These are phyloP conservation scores for Harpagoxenus sublaevis DNA, from an alignment of 2,888 invertebrate species.

Conservation along the genomic window DNA sequence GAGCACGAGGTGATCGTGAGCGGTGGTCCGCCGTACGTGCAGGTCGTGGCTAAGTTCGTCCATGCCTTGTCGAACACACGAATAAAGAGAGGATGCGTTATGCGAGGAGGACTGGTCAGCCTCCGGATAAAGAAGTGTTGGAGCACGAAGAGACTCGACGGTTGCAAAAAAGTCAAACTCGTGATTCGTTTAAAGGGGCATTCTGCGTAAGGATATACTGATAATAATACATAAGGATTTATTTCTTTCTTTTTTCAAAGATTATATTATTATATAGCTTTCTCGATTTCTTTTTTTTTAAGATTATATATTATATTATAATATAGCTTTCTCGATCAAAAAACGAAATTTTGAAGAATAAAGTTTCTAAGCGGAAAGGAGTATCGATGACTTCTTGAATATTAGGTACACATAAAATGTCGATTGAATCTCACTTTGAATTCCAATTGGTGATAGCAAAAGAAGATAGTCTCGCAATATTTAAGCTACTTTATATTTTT, in stretches of 20 bases:
- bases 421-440: neutral
- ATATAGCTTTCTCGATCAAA: neutral
- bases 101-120: constrained; percentile 78
- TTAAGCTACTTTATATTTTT: constrained; percentile 4
- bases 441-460: neutral
- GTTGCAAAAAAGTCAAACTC: constrained; percentile 56
- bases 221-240: no score
- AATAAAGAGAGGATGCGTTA: constrained; percentile 62
- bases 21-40: constrained; percentile 73
- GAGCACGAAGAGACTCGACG: constrained; percentile 68
- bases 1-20: constrained; percentile 80
- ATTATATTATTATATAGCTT: neutral
- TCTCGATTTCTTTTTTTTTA: neutral
- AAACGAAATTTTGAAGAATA: neutral
- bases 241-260: neutral
- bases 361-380: neutral
- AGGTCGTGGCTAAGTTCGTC: constrained; percentile 79
- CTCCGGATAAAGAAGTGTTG: constrained; percentile 74
- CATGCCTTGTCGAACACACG: constrained; percentile 73
- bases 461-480: neutral
- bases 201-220: constrained; percentile 67
- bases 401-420: neutral
- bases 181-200: constrained; percentile 64
- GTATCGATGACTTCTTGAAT: neutral
- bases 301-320: neutral